These are phyloP conservation scores for Montipora sp. DNA, from an alignment of 64 coral and sea anemone species.

Conservation along the genomic window DNA sequence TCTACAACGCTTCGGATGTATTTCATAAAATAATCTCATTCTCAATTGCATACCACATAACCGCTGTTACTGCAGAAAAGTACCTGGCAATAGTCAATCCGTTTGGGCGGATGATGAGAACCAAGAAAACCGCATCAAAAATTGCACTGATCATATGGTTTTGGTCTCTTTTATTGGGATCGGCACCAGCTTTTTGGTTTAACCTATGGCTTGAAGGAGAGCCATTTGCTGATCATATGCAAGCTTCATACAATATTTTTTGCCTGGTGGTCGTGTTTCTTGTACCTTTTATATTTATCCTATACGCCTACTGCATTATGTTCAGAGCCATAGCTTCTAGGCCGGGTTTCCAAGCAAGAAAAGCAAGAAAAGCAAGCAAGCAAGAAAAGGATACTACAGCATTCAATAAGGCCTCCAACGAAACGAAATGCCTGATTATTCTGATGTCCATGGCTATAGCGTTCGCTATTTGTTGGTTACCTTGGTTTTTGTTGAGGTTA, in stretches of 20 bases:
- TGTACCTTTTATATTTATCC: constrained; percentile 30
- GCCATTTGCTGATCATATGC: background rate
- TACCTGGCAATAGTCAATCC: constrained; percentile 37
- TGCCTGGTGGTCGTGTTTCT: constrained; percentile 6
- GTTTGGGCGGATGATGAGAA: constrained; percentile 26
- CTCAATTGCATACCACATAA: constrained; percentile 50
- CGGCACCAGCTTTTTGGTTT: background rate
- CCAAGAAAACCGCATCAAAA: constrained; percentile 7
- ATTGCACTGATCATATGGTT: background rate
- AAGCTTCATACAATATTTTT: constrained; percentile 25
- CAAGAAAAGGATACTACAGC: background rate
- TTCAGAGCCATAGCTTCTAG: constrained; percentile 8
- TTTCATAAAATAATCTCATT: constrained; percentile 28
- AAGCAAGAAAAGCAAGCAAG: background rate
- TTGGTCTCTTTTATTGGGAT: constrained; percentile 13
- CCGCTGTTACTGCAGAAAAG: constrained; percentile 4
- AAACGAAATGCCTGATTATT: constrained; percentile 41
- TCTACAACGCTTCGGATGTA: background rate
- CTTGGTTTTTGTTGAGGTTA: constrained; percentile 19
- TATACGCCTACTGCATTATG: constrained; percentile 26
- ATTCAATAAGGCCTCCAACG: constrained; percentile 2
- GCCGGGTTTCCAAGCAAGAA: background rate
- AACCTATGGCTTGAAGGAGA: background rate
- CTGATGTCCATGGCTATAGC: constrained; percentile 18
- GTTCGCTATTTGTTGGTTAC: constrained; percentile 36